Base-by-base conservation (phyloP, 2,797 vertebrate species). In the Acanthurus tractus region DNA sequence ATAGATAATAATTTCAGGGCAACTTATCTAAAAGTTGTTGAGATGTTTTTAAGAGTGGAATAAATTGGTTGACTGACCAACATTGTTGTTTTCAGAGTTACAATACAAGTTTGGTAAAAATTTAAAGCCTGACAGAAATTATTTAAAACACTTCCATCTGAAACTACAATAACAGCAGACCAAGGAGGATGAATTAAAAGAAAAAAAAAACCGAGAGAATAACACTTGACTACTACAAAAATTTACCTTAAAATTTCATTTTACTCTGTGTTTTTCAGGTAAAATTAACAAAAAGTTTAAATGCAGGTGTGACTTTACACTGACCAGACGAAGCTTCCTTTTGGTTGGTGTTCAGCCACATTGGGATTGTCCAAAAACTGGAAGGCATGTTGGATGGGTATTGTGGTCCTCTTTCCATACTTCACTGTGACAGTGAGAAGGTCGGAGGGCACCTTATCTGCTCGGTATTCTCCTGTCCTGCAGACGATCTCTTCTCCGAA, bases 321-420 rank as follows among this genome's bases (percentile, higher is more conserved):
- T 92, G 63, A 96, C 95, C 95, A 95, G 67, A 89, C 70, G 34
- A 96, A 96, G 91, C 95, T 96, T 71, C 44, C 83, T 79, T 72
- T 86, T 9, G 95, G 95, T 0, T 86, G 25, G 73, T 94, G 84
- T 63, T 90, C 90, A 20, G 75, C 62, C 75, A 96, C 71, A 1
- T 40, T 84, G 20, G 95, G 95, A 82, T 96, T 95, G 46, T 94
- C 94, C 76, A 88, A 64, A 80, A 93, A 96, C 70, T 75, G 85
- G 83, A 94, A 96, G 72, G 82, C 84, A 13, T 6, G 36, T 23
- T 20, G 6, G 63, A 95, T 84, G 50, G 1, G 53, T 3, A 56
- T 92, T 18, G 3, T 57, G 67, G 94, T 95, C 7, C 42, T 78
- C 80, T 74, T 92, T 49, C 95, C 95, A 50, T 96, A 96, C 46